Evolutionary conservation across 2,113 vertebrate genomes (phyloP), one percentile per base, ranked within the genome.

Genomic region (Erythrocercus mccallii): DNA sequence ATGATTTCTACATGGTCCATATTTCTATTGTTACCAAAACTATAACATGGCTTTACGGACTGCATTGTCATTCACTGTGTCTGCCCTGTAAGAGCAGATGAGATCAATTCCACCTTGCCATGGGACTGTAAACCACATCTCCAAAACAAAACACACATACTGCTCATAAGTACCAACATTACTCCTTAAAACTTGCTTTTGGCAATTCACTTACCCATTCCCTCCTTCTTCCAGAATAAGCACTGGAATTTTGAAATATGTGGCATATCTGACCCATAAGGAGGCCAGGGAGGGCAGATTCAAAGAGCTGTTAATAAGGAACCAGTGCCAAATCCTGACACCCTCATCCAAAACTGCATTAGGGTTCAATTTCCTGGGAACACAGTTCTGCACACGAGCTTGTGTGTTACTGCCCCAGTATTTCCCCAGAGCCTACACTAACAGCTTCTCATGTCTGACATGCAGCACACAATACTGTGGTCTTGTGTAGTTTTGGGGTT

Each of bases 131-230:
- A 88, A 37, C 14, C 56, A 15, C 24, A 30, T 21, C 45, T 60
- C 76, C 33, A 42, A 57, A 77, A 25, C 33, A 54, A 30, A 64
- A 30, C 22, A 48, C 28, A 24, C 9, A 9, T 1, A 31, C 10
- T 86, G 33, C 17, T 77, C 31, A 2, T 2, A 73, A 88, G 30
- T 7, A 89, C 24, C 0, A 0, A 47, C 3, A 4, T 15, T 25
- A 57, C 12, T 58, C 30, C 61, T 83, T 28, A 54, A 74, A 83
- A 58, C 48, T 30, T 69, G 23, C 25, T 60, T 48, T 62, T 64
- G 44, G 27, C 38, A 87, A 25, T 15, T 33, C 44, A 31, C 21
- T 86, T n/a, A 30, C 4, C 6, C 38, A 45, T 35, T 81, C 42
- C 42, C 31, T 30, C 51, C 23, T 48, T 61, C 28, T 62, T 81